phyloP scores from a whole-genome alignment of 1,140 invertebrate species.

The Chironomus tepperi region DNA sequence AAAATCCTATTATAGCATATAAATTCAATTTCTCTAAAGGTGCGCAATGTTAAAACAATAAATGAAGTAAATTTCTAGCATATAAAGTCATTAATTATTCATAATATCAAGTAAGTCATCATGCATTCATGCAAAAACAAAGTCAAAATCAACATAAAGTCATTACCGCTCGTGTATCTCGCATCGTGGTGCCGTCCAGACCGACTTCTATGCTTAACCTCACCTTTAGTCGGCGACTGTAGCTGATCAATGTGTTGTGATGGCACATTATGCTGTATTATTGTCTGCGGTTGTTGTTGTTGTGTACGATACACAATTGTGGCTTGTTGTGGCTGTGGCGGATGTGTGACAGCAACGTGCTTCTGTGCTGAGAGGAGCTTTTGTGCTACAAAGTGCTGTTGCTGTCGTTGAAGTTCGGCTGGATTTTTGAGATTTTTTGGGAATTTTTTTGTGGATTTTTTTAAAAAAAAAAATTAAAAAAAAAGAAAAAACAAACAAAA shows the following conservation, averaged over 20 bases:
- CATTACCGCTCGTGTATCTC: slow-evolving; percentile 91
- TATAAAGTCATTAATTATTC: no score
- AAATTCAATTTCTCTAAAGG: no score
- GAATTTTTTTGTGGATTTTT: background rate
- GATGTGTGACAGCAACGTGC: slow-evolving; percentile 19
- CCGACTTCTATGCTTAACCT: slow-evolving; percentile 73
- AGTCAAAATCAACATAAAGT: background rate
- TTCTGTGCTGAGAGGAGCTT: background rate
- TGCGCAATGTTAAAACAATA: no score
- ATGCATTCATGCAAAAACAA: no score
- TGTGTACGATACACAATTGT: background rate
- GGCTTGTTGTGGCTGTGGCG: background rate
- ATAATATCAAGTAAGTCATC: no score
- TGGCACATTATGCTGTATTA: slow-evolving; percentile 33
- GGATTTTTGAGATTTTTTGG: slow-evolving; percentile 20
- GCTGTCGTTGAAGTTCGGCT: background rate
- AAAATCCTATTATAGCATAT: no score
- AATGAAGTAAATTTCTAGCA: no score
- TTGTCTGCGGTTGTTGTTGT: slow-evolving; percentile 8
- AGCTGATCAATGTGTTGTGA: slow-evolving; percentile 28
- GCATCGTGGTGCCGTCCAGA: slow-evolving; percentile 92
- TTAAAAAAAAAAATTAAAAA: background rate
- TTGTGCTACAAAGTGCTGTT: background rate
- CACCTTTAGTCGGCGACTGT: slow-evolving; percentile 43
- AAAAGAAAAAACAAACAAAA: slow-evolving; percentile 15